phyloP scores from a whole-genome alignment of 2,797 vertebrate genomes.

The Artibeus lituratus region DNA sequence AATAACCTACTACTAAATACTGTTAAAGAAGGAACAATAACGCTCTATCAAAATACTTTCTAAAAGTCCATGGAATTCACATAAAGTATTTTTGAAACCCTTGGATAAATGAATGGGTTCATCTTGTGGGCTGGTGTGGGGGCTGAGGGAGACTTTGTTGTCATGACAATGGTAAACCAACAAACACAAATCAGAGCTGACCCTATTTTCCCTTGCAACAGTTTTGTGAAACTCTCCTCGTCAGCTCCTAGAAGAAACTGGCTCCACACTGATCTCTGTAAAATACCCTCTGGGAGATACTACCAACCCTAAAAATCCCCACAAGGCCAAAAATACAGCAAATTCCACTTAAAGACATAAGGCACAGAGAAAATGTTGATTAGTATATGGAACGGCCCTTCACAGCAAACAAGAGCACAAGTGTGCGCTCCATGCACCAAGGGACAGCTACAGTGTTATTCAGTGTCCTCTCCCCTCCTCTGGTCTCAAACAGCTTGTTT shows the following conservation, averaged over 20 bases:
- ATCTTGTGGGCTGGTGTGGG: neutral
- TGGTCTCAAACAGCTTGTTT: neutral
- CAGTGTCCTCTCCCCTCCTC: neutral
- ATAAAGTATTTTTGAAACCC: neutral
- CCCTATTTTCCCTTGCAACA: neutral
- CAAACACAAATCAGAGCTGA: conserved; percentile 19
- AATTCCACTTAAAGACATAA: conserved; percentile 15
- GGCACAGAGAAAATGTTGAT: neutral
- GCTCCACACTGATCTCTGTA: neutral
- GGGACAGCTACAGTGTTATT: neutral
- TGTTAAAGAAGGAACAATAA: neutral
- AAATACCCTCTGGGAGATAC: neutral
- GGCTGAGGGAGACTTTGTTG: neutral
- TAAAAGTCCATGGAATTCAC: neutral
- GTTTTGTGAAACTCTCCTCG: neutral
- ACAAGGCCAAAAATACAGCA: neutral
- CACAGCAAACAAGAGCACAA: neutral
- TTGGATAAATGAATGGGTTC: neutral
- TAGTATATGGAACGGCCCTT: neutral
- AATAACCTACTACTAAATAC: neutral
- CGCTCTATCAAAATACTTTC: neutral
- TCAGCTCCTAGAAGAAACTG: neutral
- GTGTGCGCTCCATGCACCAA: neutral
- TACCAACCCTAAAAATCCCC: neutral
- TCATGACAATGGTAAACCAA: neutral